Evolutionary conservation across 2,888 invertebrate species (phyloP).

Genomic region (Tipula lateralis): DNA sequence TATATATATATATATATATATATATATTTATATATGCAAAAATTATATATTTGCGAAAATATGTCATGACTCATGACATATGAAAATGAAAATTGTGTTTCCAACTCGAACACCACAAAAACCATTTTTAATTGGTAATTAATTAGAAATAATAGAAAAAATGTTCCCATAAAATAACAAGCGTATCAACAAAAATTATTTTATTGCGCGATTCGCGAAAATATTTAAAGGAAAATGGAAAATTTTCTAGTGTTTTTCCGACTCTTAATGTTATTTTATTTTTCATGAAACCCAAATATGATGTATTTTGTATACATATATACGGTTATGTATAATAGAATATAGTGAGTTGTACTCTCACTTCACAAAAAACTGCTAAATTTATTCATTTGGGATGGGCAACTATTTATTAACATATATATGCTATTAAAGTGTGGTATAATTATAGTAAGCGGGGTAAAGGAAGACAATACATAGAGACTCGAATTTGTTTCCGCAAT

Average conservation of each 20-base stretch:
- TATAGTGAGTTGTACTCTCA: background rate
- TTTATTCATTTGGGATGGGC: background rate
- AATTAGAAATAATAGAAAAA: background rate
- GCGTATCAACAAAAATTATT: background rate
- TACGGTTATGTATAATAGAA: background rate
- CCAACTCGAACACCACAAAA: background rate
- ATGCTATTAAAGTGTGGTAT: background rate
- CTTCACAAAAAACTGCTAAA: background rate
- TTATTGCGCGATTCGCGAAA: background rate
- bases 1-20: too few relatives aligned
- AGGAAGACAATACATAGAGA: background rate
- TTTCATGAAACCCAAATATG: background rate
- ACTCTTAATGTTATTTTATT: background rate
- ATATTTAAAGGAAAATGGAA: background rate
- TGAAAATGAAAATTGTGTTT: background rate
- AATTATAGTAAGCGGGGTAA: background rate
- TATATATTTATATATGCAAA: background rate
- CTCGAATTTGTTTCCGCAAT: background rate
- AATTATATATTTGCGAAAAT: background rate
- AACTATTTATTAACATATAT: background rate
- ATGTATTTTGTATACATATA: background rate
- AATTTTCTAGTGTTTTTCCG: background rate
- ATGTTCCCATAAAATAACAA: background rate
- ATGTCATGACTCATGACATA: background rate
- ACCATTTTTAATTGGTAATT: slow-evolving; percentile 19